Evolutionary conservation across 1,140 invertebrate species (phyloP).

Genomic region (Spodoptera frugiperda): DNA sequence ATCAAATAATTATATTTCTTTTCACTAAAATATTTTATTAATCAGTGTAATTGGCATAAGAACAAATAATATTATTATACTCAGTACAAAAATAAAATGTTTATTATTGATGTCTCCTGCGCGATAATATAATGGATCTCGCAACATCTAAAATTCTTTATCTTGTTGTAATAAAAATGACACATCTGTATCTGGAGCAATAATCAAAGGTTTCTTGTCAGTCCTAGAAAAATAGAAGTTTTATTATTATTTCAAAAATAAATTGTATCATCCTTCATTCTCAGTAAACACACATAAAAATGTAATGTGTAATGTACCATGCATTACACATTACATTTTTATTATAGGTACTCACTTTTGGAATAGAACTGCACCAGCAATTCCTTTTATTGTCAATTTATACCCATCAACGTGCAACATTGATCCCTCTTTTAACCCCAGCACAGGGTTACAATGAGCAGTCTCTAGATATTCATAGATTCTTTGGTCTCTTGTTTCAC

Average conservation of each 20-base stretch:
- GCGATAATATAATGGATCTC: not conserved
- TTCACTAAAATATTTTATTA: slow-evolving; percentile 33
- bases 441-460: slow-evolving; percentile 86
- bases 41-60: slow-evolving; percentile 5
- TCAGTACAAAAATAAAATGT: not conserved
- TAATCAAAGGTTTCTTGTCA: slow-evolving; percentile 81
- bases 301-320: no score
- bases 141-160: slow-evolving; percentile 24
- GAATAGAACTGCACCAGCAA: slow-evolving; percentile 89
- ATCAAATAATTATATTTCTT: slow-evolving; percentile 32
- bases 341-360: slow-evolving; percentile 87
- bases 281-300: no score
- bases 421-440: slow-evolving; percentile 91
- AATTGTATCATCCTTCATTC: no score
- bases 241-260: not conserved
- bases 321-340: no score
- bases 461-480: slow-evolving; percentile 90
- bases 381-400: slow-evolving; percentile 87
- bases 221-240: slow-evolving; percentile 80
- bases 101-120: not conserved
- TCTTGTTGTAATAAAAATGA: slow-evolving; percentile 85
- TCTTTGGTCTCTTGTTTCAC: slow-evolving; percentile 91
- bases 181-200: slow-evolving; percentile 86
- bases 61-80: not conserved
- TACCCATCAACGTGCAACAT: slow-evolving; percentile 88